Base-by-base conservation (phyloP, 1,140 invertebrate species). In the Potamilus streckersoni region DNA sequence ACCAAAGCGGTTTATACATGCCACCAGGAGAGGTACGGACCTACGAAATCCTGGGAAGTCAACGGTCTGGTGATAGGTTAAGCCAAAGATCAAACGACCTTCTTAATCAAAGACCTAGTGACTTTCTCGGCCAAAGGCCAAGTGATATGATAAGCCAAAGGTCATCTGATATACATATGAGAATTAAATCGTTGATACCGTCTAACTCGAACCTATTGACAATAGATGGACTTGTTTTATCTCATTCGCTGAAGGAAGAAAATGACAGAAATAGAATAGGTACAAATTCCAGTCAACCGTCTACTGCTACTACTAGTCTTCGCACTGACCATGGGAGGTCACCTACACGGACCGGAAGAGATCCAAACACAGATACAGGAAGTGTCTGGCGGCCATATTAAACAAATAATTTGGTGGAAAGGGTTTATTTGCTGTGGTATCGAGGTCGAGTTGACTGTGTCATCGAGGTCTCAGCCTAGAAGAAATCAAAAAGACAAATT, bases 361-460 rank as follows among this genome's bases (percentile, higher is more conserved):
- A 67, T 57, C 69, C 62, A n/a, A 70, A 75, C n/a, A 76, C 74
- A 60, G 71, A 74, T 3, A 82, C 84, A 59, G 69, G 60, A 8
- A 75, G 69, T 68, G 82, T 84, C 11, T 85, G 84, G 84, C 74
- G 84, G 31, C 84, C 84, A 79, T 85, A 85, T 78, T 85, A 74
- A 82, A 69, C 27, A 69, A 57, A 20, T 49, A 49, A 49, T 49
- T 49, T 11, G 0, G 38, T 8, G 6, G 38, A 0, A 49, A 49
- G 38, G 38, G 38, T 49, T 49, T 49, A 49, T 49, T 49, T 11
- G 38, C 38, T 11, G 38, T 49, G 38, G 6, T 8, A 49, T 49
- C 38, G 38, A 49, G 6, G 38, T 1, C 38, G 27, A 31, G 27
- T 49, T 49, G 0, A 6, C 38, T 11, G 38, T 49, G 38, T 4